These are phyloP conservation scores for Peromyscus aztecus DNA, from an alignment of 2,797 vertebrate species.

Conservation along the genomic window DNA sequence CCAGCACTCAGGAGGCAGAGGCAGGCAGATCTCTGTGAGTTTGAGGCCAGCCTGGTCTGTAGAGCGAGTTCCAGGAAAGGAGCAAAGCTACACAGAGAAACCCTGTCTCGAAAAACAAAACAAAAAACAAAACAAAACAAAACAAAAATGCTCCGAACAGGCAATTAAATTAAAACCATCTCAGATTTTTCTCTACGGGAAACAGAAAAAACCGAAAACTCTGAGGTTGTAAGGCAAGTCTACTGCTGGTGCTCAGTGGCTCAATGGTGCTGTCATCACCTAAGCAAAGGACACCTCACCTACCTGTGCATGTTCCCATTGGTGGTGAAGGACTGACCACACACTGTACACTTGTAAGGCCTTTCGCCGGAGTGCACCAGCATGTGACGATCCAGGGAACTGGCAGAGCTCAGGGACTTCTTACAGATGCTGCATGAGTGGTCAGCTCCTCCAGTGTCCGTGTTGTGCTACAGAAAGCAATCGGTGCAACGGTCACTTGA, in stretches of 20 bases:
- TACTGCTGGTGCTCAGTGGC: not conserved
- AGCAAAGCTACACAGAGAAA: too few species aligned
- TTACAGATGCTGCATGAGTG: conserved; percentile 99
- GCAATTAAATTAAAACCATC: not conserved
- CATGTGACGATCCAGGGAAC: conserved; percentile 98
- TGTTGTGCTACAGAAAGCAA: conserved; percentile 93
- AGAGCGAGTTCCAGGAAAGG: too few species aligned
- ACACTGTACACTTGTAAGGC: conserved; percentile 95
- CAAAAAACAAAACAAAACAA: too few species aligned
- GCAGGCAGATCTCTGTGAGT: too few species aligned
- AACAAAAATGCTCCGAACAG: not conserved
- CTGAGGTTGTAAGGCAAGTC: not conserved
- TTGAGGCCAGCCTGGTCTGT: too few species aligned
- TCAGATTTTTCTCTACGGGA: not conserved
- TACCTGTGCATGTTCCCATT: conserved; percentile 99
- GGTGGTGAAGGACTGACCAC: conserved; percentile 98
- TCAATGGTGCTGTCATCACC: not conserved
- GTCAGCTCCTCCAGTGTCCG: conserved; percentile 94
- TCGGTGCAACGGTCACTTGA: conserved; percentile 71
- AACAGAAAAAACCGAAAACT: not conserved
- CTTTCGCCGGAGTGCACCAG: conserved; percentile 98
- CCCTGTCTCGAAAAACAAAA: too few species aligned
- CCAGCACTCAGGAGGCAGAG: too few species aligned
- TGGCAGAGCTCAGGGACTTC: conserved; percentile 97
- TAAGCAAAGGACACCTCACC: conserved; percentile 59